A percentile compares a stretch with the other conserved stretches of the same genome.
Conservation (phyloP, 2,888 invertebrate genomes). For the Electrophaes corylata region DNA sequence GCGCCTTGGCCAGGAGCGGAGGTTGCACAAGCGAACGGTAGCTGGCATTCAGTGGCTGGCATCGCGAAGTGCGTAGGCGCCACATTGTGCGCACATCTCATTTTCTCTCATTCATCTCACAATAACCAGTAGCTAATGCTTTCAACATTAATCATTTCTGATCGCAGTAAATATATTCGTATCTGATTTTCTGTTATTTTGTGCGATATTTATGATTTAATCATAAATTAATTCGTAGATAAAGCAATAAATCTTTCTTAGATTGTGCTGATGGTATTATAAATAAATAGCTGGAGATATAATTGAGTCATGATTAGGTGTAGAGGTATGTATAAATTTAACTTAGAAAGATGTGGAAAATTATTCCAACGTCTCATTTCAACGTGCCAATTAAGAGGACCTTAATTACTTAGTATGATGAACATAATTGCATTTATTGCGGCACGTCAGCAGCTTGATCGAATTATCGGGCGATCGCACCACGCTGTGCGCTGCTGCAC, state of each 20-base stretch:
- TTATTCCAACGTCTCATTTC: slow-evolving; percentile 30
- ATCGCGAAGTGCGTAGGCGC: slow-evolving; percentile 64
- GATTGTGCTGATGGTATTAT: neutral
- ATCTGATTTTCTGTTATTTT: slow-evolving; percentile 8
- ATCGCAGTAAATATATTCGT: slow-evolving; percentile 27
- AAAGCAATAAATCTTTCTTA: slow-evolving; percentile 10
- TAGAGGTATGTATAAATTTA: slow-evolving; percentile 6
- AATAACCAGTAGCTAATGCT: slow-evolving; percentile 64
- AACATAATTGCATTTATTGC: slow-evolving; percentile 60
- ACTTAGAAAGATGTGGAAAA: slow-evolving; percentile 1
- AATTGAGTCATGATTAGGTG: neutral
- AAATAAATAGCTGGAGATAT: neutral
- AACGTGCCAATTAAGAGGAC: slow-evolving; percentile 50
- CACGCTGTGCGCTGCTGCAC: slow-evolving; percentile 9
- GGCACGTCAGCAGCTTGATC: slow-evolving; percentile 49
- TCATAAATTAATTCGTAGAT: slow-evolving; percentile 14
- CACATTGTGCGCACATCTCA: slow-evolving; percentile 73
- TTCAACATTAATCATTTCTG: slow-evolving; percentile 68
- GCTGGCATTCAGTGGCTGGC: slow-evolving; percentile 67
- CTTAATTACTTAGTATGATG: slow-evolving; percentile 52
- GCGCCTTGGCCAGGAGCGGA: slow-evolving; percentile 2
- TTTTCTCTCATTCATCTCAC: slow-evolving; percentile 69
- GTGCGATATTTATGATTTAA: slow-evolving; percentile 10
- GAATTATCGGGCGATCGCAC: slow-evolving; percentile 53
- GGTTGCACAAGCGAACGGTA: slow-evolving; percentile 57